Conservation (phyloP, 2,113 vertebrate species). For the Leucoraja erinaceus region DNA sequence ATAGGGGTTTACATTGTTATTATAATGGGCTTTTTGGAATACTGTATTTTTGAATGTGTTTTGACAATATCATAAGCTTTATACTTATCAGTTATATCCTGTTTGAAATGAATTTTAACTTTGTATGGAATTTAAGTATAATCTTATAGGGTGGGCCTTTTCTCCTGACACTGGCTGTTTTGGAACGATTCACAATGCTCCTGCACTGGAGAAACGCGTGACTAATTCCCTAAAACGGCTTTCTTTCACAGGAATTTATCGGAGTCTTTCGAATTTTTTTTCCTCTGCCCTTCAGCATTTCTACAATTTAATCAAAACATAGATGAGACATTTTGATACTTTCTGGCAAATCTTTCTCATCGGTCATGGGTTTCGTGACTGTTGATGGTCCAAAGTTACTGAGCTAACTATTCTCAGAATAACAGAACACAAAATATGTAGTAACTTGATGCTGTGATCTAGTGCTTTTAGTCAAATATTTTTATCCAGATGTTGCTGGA, state of each 20-base stretch:
- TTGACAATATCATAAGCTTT: neutral
- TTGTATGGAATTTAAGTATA: neutral
- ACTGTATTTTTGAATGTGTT: neutral
- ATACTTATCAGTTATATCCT: neutral
- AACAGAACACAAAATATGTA: neutral
- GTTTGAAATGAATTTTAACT: neutral
- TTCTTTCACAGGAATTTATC: constrained; percentile 28
- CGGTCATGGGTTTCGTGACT: neutral
- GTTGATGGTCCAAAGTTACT: neutral
- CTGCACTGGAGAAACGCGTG: neutral
- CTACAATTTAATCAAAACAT: constrained; percentile 22
- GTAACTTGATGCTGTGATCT: neutral
- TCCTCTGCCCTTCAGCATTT: constrained; percentile 5
- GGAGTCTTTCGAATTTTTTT: neutral
- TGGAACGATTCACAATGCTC: neutral
- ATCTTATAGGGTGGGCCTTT: neutral
- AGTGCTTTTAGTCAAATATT: neutral
- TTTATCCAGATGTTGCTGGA: neutral
- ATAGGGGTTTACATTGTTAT: neutral
- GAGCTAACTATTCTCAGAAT: neutral
- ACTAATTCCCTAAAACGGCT: neutral
- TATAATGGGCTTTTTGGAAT: neutral
- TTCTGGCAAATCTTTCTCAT: neutral
- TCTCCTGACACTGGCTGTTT: neutral
- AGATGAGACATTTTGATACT: neutral